Evolutionary conservation across 2,113 vertebrate species (phyloP).

Genomic region (Ceyx cyanopectus): DNA sequence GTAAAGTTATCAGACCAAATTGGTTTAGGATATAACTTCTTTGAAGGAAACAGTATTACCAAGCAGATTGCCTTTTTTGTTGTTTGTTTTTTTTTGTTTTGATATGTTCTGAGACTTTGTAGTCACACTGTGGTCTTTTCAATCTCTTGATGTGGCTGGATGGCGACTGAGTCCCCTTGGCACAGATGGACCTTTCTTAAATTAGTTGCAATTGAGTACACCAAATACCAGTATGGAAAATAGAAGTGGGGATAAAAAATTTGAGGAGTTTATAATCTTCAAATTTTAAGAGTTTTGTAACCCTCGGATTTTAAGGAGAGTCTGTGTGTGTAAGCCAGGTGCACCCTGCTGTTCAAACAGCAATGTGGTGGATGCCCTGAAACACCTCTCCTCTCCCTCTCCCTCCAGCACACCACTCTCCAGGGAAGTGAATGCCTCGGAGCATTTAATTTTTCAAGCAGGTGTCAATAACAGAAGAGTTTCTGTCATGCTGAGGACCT

Average conservation of each 20-base stretch:
- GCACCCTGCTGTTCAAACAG: not conserved
- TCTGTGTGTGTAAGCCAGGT: not conserved
- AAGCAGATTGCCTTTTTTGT: not conserved
- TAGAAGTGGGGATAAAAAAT: not conserved
- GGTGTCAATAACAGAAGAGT: not conserved
- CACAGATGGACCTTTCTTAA: not conserved
- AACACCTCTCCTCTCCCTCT: not conserved
- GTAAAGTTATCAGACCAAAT: not conserved
- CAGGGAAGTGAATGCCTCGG: not conserved
- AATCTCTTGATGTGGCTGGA: not conserved
- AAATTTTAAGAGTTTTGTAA: not conserved
- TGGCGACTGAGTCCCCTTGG: not conserved
- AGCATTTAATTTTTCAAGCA: conserved; percentile 41
- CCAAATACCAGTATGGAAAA: not conserved
- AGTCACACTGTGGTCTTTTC: not conserved
- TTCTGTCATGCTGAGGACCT: not conserved
- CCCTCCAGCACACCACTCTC: not conserved
- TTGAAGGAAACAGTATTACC: not conserved
- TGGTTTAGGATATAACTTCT: not conserved
- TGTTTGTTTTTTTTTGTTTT: not conserved
- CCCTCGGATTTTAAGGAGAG: not conserved
- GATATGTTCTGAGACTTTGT: conserved; percentile 10
- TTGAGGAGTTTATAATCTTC: not conserved
- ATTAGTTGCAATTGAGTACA: not conserved
- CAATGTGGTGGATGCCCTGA: not conserved